These are phyloP conservation scores for Scaptodrosophila latifasciaeformis DNA, from an alignment of 2,888 invertebrate species.

Conservation along the genomic window DNA sequence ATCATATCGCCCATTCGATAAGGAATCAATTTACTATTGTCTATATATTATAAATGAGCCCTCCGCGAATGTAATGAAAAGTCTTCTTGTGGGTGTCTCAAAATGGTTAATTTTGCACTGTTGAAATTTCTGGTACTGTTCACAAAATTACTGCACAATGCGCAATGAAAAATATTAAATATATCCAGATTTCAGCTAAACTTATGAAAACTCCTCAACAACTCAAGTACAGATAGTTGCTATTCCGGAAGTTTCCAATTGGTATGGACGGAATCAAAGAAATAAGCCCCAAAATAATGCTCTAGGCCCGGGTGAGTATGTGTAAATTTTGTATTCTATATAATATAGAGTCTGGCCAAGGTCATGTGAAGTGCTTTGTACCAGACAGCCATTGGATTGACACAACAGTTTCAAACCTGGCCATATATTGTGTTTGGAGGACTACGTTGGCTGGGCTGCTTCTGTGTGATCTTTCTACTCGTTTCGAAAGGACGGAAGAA, in stretches of 20 bases:
- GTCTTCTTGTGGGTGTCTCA: no score
- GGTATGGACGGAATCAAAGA: background rate
- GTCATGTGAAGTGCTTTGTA: conserved; percentile 44
- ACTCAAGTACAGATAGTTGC: background rate
- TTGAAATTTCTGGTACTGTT: no score
- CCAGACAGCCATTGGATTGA: conserved; percentile 21
- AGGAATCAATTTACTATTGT: no score
- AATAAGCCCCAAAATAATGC: conserved; percentile 23
- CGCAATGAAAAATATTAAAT: no score
- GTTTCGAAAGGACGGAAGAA: conserved; percentile 63
- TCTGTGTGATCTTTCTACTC: conserved; percentile 42
- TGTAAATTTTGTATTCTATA: background rate
- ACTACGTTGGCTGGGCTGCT: conserved; percentile 51
- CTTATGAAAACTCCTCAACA: background rate
- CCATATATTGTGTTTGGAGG: conserved; percentile 47
- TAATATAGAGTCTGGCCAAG: conserved; percentile 42
- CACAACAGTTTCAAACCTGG: conserved; percentile 37
- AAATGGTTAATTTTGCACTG: no score
- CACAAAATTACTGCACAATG: no score
- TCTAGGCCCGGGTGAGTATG: conserved; percentile 36
- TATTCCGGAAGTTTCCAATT: background rate
- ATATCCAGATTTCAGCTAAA: background rate
- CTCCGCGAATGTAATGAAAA: no score
- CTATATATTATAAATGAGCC: no score
- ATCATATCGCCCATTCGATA: no score